Evolutionary conservation across 2,888 invertebrate species (phyloP), one percentile per base, ranked within the genome.

Genomic region (Trachelus stipa): DNA sequence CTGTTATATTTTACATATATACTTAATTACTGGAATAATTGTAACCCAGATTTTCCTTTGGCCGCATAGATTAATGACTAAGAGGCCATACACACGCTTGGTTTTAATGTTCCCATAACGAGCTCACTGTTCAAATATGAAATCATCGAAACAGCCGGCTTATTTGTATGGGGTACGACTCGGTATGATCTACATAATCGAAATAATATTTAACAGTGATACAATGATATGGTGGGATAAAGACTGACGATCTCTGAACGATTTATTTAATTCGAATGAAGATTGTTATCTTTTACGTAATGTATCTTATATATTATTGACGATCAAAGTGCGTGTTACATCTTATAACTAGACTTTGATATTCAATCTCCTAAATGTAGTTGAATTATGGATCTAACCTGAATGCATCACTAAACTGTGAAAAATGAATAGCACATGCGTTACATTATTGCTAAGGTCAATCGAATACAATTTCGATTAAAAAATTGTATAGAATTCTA

Each of bases 61-160:
- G 79, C 79, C 82, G 82, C 83, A 78, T 79, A 81, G 78, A 82
- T 77, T 9, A 31, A 30, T 69, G n/a, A 71, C 69, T 76, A 77
- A 76, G n/a, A 31, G 86, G 84, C 83, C 88, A 86, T 89, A 89
- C 87, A 87, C 81, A 84, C 83, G 87, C 85, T 87, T 82, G 83
- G 82, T 79, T 81, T 88, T 81, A 77, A 81, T 85, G 82, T 87
- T 56, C 86, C 88, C 89, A 88, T 84, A 80, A 79, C 81, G 73
- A 73, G 33, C 71, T 75, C 81, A 79, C 85, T 79, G 79, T 77
- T 79, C 78, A 76, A 79, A 80, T 80, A 76, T 75, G 35, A 68
- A 74, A 75, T 34, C 68, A 77, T 82, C 82, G 79, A 85, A 87
- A 79, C 79, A 82, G 85, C 82, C 83, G 85, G 75, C 75, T 76